Percentiles rank a stretch among this genome's conserved stretches.
phyloP scores from a whole-genome alignment of 2,113 vertebrate genomes.

The Romanogobio albipinnatus region DNA sequence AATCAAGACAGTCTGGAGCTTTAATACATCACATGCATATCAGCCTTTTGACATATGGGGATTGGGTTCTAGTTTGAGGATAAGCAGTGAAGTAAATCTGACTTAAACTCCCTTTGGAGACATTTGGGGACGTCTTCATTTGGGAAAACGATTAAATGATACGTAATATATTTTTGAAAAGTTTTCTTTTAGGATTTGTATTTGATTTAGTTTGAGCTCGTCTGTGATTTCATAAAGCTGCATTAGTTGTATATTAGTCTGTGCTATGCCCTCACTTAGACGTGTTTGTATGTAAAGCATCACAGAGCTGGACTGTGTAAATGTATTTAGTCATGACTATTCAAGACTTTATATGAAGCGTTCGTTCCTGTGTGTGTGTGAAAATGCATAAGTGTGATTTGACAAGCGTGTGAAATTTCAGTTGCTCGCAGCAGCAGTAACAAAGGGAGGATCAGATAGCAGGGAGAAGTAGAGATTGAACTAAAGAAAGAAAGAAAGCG shows the following conservation, averaged over 20 bases:
- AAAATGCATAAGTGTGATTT: constrained; percentile 42
- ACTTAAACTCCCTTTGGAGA: constrained; percentile 1
- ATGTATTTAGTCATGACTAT: constrained; percentile 28
- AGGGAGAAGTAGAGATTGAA: constrained; percentile 30
- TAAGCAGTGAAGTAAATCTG: constrained; percentile 6
- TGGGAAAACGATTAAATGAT: constrained; percentile 5
- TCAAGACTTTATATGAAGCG: constrained; percentile 28
- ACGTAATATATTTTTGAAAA: no score
- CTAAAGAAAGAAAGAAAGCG: constrained; percentile 36
- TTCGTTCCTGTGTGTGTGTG: constrained; percentile 18
- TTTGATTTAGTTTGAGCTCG: neutral
- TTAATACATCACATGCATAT: constrained; percentile 7
- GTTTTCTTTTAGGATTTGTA: neutral
- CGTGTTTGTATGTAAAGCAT: neutral
- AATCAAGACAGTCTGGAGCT: constrained; percentile 42
- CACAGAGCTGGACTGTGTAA: neutral
- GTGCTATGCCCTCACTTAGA: neutral
- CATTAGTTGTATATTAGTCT: no score
- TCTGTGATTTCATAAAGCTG: no score
- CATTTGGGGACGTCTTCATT: neutral
- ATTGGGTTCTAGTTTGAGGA: neutral
- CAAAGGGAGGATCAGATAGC: constrained; percentile 52
- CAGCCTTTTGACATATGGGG: neutral
- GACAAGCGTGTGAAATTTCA: constrained; percentile 45
- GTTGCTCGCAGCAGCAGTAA: constrained; percentile 31